Evolutionary conservation across 2,797 vertebrate genomes (phyloP).

Genomic region (Crenichthys baileyi): DNA sequence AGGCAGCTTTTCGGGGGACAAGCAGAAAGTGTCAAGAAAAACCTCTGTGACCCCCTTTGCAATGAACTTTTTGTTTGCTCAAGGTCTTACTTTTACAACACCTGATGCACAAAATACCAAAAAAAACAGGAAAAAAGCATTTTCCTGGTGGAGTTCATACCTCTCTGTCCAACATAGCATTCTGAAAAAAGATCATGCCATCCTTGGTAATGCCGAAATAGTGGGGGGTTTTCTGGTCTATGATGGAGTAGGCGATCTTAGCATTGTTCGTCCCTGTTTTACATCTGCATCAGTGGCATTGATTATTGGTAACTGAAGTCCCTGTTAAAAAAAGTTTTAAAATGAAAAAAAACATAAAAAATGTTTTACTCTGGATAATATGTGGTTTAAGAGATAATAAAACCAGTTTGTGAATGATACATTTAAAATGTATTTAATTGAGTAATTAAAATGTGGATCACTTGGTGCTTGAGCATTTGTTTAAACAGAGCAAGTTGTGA

Average conservation of each 20-base stretch:
- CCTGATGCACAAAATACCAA: neutral
- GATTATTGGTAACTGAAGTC: constrained; percentile 83
- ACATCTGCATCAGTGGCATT: constrained; percentile 87
- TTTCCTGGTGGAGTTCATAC: constrained; percentile 62
- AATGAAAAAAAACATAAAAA: neutral
- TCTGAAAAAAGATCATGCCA: constrained; percentile 79
- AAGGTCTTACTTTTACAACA: neutral
- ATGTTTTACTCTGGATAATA: neutral
- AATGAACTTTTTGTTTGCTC: neutral
- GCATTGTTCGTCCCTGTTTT: constrained; percentile 82
- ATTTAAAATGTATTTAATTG: neutral
- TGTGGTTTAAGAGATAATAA: neutral
- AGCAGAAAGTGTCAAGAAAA: neutral
- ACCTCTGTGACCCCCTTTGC: neutral
- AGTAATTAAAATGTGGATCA: neutral
- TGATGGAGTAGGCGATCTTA: constrained; percentile 81
- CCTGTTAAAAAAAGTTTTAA: constrained; percentile 70
- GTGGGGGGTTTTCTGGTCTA: constrained; percentile 70
- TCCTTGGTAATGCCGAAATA: constrained; percentile 79
- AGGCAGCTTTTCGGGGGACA: neutral
- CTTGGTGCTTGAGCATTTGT: too few species aligned
- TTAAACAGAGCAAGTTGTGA: neutral
- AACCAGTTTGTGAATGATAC: neutral
- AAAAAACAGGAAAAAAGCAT: neutral
- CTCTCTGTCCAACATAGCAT: constrained; percentile 87